Evolutionary conservation across 2,797 vertebrate genomes (phyloP), one percentile per base, ranked within the genome.

Genomic region (Sebastes taczanowskii): DNA sequence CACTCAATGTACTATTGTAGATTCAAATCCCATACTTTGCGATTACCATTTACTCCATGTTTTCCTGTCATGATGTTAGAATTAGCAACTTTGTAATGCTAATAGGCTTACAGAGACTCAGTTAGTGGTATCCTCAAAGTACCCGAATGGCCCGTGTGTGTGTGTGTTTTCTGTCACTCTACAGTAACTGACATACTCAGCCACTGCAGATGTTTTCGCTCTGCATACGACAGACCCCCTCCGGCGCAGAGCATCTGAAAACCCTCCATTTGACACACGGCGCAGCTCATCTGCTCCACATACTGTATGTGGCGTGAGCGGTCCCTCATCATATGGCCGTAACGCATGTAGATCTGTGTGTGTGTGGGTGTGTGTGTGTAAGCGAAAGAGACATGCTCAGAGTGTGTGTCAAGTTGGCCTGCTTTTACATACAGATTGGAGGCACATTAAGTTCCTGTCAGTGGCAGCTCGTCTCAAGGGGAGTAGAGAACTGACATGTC

Each of bases 121-220:
- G 64, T 72, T 42, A 71, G 71, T n/a, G 35, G 72, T 64, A 76
- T 75, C 70, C 70, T 81, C 29, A 52, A 52, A 82, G 65, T 60
- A 79, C 72, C 32, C 13, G 11, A 32, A 74, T 59, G 25, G 56
- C 56, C 60, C 6, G 29, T 25, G 30, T 56, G 71, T 65, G 6
- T 70, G 52, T 49, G 38, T 78, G 34, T 75, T 53, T 76, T 55
- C 49, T 80, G 74, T 69, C 49, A 35, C 29, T 77, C 38, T 76
- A 68, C 78, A 80, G 78, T 79, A 78, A 78, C 67, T 72, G 86
- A 78, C 87, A 85, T 38, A 74, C 67, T 65, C 80, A 3, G 23
- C 34, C 53, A 46, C 65, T 86, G 86, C 90, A 92, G 88, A 92
- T 92, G 89, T 84, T 92, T 89, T 72, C 7, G 27, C 78, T 91